A percentile compares a stretch with the other conserved stretches of the same genome.
phyloP scores from a whole-genome alignment of 2,888 invertebrate genomes.

The Argyresthia goedartella region DNA sequence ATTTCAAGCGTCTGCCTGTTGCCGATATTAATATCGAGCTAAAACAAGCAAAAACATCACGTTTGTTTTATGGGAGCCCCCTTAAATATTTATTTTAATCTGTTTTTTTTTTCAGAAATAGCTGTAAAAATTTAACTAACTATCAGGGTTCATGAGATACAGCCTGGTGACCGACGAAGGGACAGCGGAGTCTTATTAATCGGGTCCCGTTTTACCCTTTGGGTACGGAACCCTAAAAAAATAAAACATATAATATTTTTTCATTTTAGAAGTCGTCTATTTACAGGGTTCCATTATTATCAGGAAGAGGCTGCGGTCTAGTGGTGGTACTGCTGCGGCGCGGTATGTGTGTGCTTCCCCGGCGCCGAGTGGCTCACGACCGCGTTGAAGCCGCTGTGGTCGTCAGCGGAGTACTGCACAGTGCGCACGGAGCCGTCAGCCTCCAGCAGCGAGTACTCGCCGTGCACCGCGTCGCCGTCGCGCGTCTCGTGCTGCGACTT shows the following conservation, averaged over 20 bases:
- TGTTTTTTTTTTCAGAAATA: too few species aligned
- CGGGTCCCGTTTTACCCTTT: too few species aligned
- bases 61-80: too few species aligned
- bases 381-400: slow-evolving; percentile 48
- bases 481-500: slow-evolving; percentile 57
- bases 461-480: slow-evolving; percentile 67
- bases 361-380: slow-evolving; percentile 28
- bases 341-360: slow-evolving; percentile 18
- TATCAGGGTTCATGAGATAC: too few species aligned
- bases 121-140: too few species aligned
- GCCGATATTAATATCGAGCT: too few species aligned
- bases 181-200: too few species aligned
- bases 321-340: slow-evolving; percentile 11
- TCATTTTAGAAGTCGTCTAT: background rate
- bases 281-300: background rate
- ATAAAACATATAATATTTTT: background rate
- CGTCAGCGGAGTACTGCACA: slow-evolving; percentile 60
- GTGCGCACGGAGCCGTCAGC: slow-evolving; percentile 61
- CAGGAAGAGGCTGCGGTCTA: slow-evolving; percentile 4
- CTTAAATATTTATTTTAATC: too few species aligned
- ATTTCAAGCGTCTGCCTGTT: too few species aligned
- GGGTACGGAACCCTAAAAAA: too few species aligned
- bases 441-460: slow-evolving; percentile 65
- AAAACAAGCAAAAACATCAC: too few species aligned
- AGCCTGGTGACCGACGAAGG: too few species aligned